A percentile compares a stretch with the other conserved stretches of the same genome.
These are phyloP conservation scores for Jordanella pulchra DNA, from an alignment of 2,797 vertebrate genomes.

Conservation along the genomic window DNA sequence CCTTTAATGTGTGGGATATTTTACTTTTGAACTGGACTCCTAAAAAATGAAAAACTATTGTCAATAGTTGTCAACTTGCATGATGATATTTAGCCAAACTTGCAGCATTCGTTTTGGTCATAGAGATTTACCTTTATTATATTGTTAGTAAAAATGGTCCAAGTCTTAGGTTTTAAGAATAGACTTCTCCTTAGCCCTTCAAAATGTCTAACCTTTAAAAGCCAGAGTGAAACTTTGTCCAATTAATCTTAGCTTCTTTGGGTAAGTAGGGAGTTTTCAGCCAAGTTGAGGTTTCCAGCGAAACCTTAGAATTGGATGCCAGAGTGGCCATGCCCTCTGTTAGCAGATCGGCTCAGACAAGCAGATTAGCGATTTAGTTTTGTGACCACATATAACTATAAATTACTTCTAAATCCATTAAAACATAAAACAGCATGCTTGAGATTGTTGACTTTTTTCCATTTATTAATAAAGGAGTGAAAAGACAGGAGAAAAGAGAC, in stretches of 20 bases:
- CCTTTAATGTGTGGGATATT: too few species aligned
- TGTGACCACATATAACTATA: conserved; percentile 52
- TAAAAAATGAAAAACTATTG: too few species aligned
- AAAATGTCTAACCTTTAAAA: conserved; percentile 42
- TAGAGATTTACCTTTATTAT: conserved; percentile 52
- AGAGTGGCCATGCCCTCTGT: conserved; percentile 46
- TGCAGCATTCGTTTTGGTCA: conserved; percentile 43
- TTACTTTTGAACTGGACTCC: background rate
- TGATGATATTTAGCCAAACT: conserved; percentile 41
- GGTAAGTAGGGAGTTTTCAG: conserved; percentile 44
- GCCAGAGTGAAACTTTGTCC: conserved; percentile 32
- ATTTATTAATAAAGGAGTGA: conserved; percentile 20
- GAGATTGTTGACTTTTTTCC: conserved; percentile 21
- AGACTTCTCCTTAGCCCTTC: conserved; percentile 55
- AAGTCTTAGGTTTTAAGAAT: conserved; percentile 53
- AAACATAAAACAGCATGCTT: conserved; percentile 44
- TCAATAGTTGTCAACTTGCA: too few species aligned
- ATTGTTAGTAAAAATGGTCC: conserved; percentile 55
- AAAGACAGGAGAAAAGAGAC: conserved; percentile 25
- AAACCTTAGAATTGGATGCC: conserved; percentile 62
- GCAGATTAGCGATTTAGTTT: conserved; percentile 64
- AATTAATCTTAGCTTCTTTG: conserved; percentile 46
- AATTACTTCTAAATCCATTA: conserved; percentile 55
- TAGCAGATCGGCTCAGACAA: conserved; percentile 65
- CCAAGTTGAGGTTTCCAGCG: conserved; percentile 60